Evolutionary conservation across 2,797 vertebrate species (phyloP), one percentile per base, ranked within the genome.

Genomic region (Rhynchonycteris naso): DNA sequence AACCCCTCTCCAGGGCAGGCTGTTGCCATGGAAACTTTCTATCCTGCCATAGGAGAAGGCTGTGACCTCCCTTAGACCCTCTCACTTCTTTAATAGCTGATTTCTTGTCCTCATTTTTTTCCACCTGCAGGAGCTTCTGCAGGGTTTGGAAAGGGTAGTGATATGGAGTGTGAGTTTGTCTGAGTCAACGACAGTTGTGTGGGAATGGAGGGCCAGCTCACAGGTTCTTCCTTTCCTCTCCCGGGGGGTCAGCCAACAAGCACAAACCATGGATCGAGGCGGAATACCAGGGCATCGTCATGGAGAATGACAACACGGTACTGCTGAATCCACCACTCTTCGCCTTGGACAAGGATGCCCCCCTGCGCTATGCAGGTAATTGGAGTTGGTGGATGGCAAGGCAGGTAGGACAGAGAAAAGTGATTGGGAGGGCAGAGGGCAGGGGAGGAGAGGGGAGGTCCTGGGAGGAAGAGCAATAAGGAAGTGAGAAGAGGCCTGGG

Each of bases 221-320:
- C 52, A 68, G 38, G 86, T 12, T 30, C 38, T 88, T 86, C 69
- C 26, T 88, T 43, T 95, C 76, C 28, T 93, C 66, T 92, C n/a
- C 33, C 56, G 87, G 33, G 28, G 47, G 61, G 56, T 43, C 98
- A 99, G 99, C 99, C 98, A 99, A 99, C 98, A 99, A 99, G 98
- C 99, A 99, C 98, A 99, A 99, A 98, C 99, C 99, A 97, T 99
- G 99, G 99, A 99, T 99, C 80, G 99, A 99, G 98, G 99, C 99
- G 0, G 99, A 99, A 97, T 99, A 99, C 97, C 99, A 99, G 98
- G 99, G 99, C 97, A 99, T 99, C n/a, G 98, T 99, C 96, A 99
- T 99, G 99, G 99, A 99, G 99, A 99, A 99, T 1, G 99, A 99
- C 98, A 99, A 99, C 98, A 99, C 99, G 0, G 99, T 99, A 75